These are phyloP conservation scores for Mnemiopsis leidyi DNA, from an alignment of 37 sponge, comb jelly and placozoan species.

Conservation along the genomic window DNA sequence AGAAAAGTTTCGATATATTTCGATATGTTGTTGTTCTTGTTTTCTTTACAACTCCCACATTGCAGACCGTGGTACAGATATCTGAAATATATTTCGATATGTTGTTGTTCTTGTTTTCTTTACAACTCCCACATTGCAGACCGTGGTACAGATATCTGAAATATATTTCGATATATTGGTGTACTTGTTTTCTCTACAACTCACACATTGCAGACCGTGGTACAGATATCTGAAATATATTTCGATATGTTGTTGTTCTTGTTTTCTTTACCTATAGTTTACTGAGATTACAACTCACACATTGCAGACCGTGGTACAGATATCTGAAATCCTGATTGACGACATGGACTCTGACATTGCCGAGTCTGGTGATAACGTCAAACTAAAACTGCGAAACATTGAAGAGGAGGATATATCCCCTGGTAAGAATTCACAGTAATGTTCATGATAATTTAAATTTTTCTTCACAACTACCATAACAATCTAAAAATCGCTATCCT, in stretches of 20 bases:
- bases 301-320: conserved; percentile 78
- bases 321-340: conserved; percentile 71
- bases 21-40: too few relatives aligned
- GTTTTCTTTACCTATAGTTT: neutral
- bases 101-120: neutral
- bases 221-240: conserved; percentile 80
- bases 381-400: conserved; percentile 87
- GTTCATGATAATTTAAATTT: neutral
- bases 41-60: neutral
- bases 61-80: conserved; percentile 76
- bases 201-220: conserved; percentile 67
- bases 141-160: conserved; percentile 75
- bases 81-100: too few relatives aligned
- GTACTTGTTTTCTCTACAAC: neutral
- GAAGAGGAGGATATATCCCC: conserved; percentile 87
- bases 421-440: too few relatives aligned
- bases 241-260: too few relatives aligned
- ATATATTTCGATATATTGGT: too few relatives aligned
- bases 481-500: neutral
- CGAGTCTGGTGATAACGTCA: conserved; percentile 89
- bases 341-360: conserved; percentile 84
- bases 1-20: too few relatives aligned
- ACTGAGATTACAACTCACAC: neutral
- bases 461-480: too few relatives aligned
- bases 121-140: conserved; percentile 65